phyloP scores from a whole-genome alignment of 2,888 invertebrate species.

The Luperina testacea region DNA sequence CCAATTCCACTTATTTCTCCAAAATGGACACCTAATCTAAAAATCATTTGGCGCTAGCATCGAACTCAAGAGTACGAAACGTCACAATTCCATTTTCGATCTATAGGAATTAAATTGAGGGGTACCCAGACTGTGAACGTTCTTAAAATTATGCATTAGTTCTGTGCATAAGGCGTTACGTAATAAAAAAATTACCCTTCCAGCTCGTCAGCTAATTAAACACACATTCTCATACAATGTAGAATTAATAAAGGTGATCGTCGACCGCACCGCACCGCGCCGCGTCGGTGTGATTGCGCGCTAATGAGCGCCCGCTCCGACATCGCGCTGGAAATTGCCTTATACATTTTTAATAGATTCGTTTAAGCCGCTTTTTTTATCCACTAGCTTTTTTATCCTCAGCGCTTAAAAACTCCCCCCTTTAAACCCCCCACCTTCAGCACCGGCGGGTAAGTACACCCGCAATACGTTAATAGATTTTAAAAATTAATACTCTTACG shows the following conservation, averaged over 20 bases:
- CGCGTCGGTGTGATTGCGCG: slow-evolving; percentile 75
- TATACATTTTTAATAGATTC: slow-evolving; percentile 87
- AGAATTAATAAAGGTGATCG: slow-evolving; percentile 56
- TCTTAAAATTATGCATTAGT: neutral
- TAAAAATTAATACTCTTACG: slow-evolving; percentile 87
- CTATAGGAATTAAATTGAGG: too few relatives aligned
- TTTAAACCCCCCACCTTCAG: slow-evolving; percentile 42
- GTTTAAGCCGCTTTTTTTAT: slow-evolving; percentile 88
- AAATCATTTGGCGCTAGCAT: too few relatives aligned
- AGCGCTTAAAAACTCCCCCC: slow-evolving; percentile 76
- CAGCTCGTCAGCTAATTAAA: slow-evolving; percentile 33
- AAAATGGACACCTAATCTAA: too few relatives aligned
- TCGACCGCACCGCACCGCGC: slow-evolving; percentile 56
- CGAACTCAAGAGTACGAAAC: too few relatives aligned
- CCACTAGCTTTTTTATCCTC: slow-evolving; percentile 76
- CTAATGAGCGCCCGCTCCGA: slow-evolving; percentile 76
- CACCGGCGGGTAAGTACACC: slow-evolving; percentile 49
- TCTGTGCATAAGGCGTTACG: neutral
- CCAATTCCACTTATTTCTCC: too few relatives aligned
- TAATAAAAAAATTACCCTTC: neutral
- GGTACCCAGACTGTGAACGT: too few relatives aligned
- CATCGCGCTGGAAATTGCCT: slow-evolving; percentile 83
- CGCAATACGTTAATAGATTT: slow-evolving; percentile 86
- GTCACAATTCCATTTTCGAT: too few relatives aligned
- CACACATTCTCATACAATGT: slow-evolving; percentile 38